Percentiles rank a stretch among this genome's conserved stretches.
Conservation (phyloP, 2,888 invertebrate species). For the Pomacea canaliculata region DNA sequence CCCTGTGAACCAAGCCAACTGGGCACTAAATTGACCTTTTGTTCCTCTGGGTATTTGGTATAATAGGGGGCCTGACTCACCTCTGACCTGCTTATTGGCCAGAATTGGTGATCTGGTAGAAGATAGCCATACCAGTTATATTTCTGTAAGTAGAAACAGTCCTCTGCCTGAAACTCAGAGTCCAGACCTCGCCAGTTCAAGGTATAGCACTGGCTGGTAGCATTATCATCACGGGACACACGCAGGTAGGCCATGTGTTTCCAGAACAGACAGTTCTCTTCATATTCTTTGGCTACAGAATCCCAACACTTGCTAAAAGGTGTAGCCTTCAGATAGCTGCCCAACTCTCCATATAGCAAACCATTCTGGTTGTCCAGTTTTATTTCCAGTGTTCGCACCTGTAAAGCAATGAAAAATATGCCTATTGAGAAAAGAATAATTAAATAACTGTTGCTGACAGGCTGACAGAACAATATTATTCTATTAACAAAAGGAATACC, state of each 20-base stretch:
- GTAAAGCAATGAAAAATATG: not conserved
- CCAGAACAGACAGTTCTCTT: conserved; percentile 38
- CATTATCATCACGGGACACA: conserved; percentile 31
- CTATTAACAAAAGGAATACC: not conserved
- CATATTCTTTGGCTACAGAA: conserved; percentile 19
- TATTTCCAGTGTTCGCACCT: conserved; percentile 37
- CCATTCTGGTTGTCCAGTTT: conserved; percentile 34
- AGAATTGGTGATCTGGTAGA: conserved; percentile 21
- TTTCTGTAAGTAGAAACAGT: conserved; percentile 39
- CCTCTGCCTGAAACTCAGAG: conserved; percentile 32
- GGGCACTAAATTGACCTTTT: conserved; percentile 35
- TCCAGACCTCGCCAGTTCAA: conserved; percentile 34
- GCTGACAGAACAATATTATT: not conserved
- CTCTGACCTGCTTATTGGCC: conserved; percentile 26
- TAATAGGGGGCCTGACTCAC: conserved; percentile 32
- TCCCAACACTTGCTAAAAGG: conserved; percentile 38
- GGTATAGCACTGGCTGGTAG: conserved; percentile 34
- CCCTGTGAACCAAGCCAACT: conserved; percentile 39
- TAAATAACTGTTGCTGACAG: not conserved
- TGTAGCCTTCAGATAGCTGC: conserved; percentile 35
- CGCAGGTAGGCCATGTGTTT: conserved; percentile 33
- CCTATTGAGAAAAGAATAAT: not conserved
- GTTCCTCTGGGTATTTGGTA: conserved; percentile 34
- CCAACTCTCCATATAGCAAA: conserved; percentile 40
- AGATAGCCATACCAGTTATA: conserved; percentile 36